phyloP scores from a whole-genome alignment of 2,113 vertebrate species.

The Gobiocypris rarus region DNA sequence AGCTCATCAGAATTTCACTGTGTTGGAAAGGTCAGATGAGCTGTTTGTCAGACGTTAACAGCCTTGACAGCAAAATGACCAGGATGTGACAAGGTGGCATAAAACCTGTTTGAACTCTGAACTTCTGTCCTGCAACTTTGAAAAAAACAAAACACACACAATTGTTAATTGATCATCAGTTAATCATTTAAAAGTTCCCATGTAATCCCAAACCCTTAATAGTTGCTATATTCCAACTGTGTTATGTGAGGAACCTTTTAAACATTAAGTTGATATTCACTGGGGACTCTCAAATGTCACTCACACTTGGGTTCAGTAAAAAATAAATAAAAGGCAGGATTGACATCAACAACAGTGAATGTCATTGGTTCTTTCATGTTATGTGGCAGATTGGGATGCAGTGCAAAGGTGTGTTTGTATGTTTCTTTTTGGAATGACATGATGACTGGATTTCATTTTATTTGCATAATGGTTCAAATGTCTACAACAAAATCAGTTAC shows the following conservation, averaged over 20 bases:
- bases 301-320: neutral
- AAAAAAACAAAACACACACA: neutral
- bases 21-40: constrained; percentile 49
- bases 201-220: neutral
- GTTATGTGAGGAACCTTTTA: neutral
- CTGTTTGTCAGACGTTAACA: constrained; percentile 44
- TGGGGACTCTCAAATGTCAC: neutral
- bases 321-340: neutral
- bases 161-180: neutral
- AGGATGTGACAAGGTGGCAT: constrained; percentile 45
- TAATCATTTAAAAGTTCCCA: neutral
- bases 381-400: neutral
- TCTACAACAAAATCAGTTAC: too few species aligned
- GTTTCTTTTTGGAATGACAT: neutral
- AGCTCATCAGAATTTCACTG: constrained; percentile 44
- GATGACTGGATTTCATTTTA: too few species aligned
- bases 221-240: neutral
- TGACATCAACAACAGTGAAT: neutral
- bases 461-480: too few species aligned
- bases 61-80: constrained; percentile 41
- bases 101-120: neutral
- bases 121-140: neutral
- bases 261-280: neutral
- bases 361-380: neutral
- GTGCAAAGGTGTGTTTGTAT: neutral